phyloP scores from a whole-genome alignment of 2,888 invertebrate species.

The Sipha maydis region DNA sequence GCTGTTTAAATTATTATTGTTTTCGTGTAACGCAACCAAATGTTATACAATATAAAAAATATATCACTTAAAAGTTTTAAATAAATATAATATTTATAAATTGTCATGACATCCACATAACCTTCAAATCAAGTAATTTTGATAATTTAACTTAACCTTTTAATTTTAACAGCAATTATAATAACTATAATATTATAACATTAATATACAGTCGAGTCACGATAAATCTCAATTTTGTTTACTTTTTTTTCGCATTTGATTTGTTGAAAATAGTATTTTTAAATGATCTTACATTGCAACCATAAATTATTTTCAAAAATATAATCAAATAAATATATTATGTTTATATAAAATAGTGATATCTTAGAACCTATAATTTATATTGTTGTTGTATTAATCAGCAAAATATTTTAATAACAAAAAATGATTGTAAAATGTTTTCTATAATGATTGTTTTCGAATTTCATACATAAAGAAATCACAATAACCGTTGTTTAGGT shows the following conservation, averaged over 20 bases:
- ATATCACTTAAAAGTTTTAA: neutral
- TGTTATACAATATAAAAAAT: neutral
- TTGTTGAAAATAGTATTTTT: neutral
- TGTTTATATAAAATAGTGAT: neutral
- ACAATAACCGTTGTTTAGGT: neutral
- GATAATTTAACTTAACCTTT: neutral
- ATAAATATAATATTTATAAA: conserved; percentile 5
- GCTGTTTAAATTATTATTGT: neutral
- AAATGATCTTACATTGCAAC: neutral
- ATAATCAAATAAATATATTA: neutral
- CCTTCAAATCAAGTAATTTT: neutral
- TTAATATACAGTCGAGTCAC: too few species aligned
- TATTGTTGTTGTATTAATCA: neutral
- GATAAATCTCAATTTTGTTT: neutral
- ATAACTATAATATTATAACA: neutral
- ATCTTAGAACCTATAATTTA: neutral
- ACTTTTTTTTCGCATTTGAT: neutral
- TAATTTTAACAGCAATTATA: neutral
- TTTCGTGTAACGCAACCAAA: neutral
- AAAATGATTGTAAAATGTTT: neutral
- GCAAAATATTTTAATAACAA: neutral
- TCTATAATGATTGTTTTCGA: neutral
- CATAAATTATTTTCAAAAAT: neutral
- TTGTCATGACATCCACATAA: neutral
- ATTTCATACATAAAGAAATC: neutral